A percentile compares a stretch with the other conserved stretches of the same genome.
phyloP scores from a whole-genome alignment of 2,113 vertebrate species.

The Rhea pennata region DNA sequence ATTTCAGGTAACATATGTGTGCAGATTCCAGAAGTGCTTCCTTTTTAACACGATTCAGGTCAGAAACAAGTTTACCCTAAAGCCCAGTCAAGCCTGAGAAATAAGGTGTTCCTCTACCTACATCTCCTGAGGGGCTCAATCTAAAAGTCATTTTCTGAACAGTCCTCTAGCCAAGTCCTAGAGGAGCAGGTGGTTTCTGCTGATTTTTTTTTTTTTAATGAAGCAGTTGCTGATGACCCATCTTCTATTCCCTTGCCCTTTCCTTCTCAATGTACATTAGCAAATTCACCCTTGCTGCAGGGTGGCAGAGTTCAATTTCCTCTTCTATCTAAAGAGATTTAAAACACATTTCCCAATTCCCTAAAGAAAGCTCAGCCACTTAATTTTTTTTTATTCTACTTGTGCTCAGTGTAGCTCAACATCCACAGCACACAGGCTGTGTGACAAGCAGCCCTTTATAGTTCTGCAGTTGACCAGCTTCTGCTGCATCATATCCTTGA shows the following conservation, averaged over 20 bases:
- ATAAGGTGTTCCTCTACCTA: not conserved
- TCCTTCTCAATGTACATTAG: not conserved
- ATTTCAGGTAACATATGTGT: not conserved
- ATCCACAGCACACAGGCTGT: not conserved
- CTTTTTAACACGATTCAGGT: not conserved
- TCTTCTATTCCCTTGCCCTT: not conserved
- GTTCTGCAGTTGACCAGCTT: not conserved
- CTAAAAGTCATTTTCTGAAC: not conserved
- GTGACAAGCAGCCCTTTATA: not conserved
- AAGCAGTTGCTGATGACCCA: not conserved
- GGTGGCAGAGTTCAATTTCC: not conserved
- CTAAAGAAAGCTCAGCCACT: not conserved
- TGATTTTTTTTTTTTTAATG: not conserved
- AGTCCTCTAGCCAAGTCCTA: not conserved
- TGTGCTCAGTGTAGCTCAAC: not conserved
- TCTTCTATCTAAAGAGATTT: not conserved
- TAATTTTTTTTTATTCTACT: not conserved
- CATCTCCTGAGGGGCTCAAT: not conserved
- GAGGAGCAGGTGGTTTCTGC: not conserved
- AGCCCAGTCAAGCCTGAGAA: not conserved
- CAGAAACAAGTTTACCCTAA: not conserved
- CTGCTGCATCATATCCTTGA: not conserved
- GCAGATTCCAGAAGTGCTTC: not conserved
- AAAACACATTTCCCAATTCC: not conserved
- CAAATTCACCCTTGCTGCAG: not conserved